Evolutionary conservation across 2,797 vertebrate genomes (phyloP).

Genomic region (Sebastes cheni): DNA sequence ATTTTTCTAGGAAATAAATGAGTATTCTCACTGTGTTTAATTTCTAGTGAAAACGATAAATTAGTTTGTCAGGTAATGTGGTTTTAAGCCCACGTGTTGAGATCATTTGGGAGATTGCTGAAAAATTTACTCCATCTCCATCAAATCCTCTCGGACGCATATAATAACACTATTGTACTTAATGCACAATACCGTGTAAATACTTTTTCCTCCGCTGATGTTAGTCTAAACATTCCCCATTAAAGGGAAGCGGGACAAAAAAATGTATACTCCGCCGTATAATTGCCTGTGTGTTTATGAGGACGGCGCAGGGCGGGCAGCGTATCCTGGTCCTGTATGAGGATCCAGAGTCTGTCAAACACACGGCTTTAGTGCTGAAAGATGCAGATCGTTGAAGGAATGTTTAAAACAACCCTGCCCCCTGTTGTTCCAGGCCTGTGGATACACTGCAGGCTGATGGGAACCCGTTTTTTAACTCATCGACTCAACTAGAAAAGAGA

Average conservation of each 20-base stretch:
- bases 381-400: constrained; percentile 35
- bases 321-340: constrained; percentile 39
- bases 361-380: constrained; percentile 46
- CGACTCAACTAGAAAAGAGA: not conserved
- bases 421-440: constrained; percentile 50
- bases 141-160: constrained; percentile 6
- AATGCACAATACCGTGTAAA: constrained; percentile 19
- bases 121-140: not conserved
- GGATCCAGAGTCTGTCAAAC: constrained; percentile 57
- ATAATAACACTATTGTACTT: constrained; percentile 8
- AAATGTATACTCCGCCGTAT: constrained; percentile 17
- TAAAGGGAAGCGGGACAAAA: constrained; percentile 18
- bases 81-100: not conserved
- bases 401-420: constrained; percentile 67
- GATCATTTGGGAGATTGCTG: not conserved
- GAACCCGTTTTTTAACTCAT: not conserved
- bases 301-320: constrained; percentile 2
- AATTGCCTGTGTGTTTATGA: constrained; percentile 50
- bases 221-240: constrained; percentile 55
- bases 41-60: not conserved
- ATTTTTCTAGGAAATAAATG: not conserved
- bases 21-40: constrained; percentile 8
- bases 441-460: constrained; percentile 20
- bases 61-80: not conserved
- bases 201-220: constrained; percentile 22